A percentile compares a stretch with the other conserved stretches of the same genome.
Conservation (phyloP, 2,888 invertebrate species). For the Marronus borbonicus region DNA sequence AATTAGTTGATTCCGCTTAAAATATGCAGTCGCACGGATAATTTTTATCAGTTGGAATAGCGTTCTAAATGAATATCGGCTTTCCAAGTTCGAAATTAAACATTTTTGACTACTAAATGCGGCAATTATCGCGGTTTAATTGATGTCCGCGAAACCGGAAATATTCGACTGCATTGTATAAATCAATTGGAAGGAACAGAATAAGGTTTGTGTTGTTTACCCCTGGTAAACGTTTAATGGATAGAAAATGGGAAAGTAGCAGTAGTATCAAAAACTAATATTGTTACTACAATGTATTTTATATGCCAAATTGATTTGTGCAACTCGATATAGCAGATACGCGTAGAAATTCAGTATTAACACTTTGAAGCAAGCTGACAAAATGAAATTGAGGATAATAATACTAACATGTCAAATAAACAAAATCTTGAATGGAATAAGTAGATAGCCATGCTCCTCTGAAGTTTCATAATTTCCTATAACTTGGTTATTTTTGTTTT, state of each 20-base stretch:
- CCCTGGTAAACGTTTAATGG: not conserved
- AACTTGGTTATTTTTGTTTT: too few species aligned
- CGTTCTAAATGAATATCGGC: constrained; percentile 34
- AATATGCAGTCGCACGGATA: constrained; percentile 51
- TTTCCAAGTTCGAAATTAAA: constrained; percentile 41
- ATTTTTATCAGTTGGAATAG: constrained; percentile 48
- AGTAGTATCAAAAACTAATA: not conserved
- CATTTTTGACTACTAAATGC: constrained; percentile 51
- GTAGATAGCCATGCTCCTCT: too few species aligned
- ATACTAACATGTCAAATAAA: too few species aligned
- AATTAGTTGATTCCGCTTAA: constrained; percentile 53
- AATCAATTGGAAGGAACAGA: constrained; percentile 26
- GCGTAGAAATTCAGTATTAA: not conserved
- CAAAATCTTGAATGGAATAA: too few species aligned
- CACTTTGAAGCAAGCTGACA: too few species aligned
- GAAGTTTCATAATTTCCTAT: too few species aligned
- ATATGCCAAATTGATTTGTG: not conserved
- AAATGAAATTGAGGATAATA: too few species aligned
- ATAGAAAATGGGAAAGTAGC: not conserved
- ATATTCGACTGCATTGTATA: constrained; percentile 47
- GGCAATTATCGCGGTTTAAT: constrained; percentile 51
- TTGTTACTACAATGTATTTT: not conserved
- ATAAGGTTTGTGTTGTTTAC: not conserved
- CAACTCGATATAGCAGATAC: not conserved
- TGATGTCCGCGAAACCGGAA: constrained; percentile 49